These are phyloP conservation scores for Nasalis larvatus DNA, from an alignment of 2,113 vertebrate genomes.

Conservation along the genomic window DNA sequence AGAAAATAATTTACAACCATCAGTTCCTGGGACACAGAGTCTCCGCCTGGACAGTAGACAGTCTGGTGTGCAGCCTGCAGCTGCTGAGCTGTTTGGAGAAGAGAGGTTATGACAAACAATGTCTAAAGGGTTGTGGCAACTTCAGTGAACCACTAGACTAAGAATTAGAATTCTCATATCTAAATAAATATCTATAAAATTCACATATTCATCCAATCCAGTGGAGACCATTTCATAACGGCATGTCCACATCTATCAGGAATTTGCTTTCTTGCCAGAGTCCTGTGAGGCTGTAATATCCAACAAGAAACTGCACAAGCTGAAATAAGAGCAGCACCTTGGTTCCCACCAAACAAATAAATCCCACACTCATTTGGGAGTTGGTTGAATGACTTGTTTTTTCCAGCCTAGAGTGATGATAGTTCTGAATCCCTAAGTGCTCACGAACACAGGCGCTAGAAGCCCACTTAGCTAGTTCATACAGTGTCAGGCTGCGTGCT, in stretches of 20 bases:
- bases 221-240: constrained; percentile 5
- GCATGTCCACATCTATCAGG: constrained; percentile 16
- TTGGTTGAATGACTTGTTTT: not conserved
- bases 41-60: not conserved
- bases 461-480: not conserved
- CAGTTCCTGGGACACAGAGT: not conserved
- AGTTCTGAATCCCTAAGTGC: not conserved
- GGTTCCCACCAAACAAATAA: constrained; percentile 13
- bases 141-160: not conserved
- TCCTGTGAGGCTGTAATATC: not conserved
- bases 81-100: not conserved
- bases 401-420: not conserved
- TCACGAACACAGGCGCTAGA: not conserved
- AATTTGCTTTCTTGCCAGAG: constrained; percentile 58
- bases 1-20: constrained; percentile 28
- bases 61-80: fast-evolving
- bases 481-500: fast-evolving
- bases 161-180: constrained; percentile 41
- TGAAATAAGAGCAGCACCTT: not conserved
- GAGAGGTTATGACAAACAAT: constrained; percentile 15
- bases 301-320: not conserved
- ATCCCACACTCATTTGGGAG: not conserved
- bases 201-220: not conserved
- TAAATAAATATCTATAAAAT: not conserved
- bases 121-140: constrained; percentile 42